These are phyloP conservation scores for Porites rus DNA, from an alignment of 92 coral and sea anemone species.

Conservation along the genomic window DNA sequence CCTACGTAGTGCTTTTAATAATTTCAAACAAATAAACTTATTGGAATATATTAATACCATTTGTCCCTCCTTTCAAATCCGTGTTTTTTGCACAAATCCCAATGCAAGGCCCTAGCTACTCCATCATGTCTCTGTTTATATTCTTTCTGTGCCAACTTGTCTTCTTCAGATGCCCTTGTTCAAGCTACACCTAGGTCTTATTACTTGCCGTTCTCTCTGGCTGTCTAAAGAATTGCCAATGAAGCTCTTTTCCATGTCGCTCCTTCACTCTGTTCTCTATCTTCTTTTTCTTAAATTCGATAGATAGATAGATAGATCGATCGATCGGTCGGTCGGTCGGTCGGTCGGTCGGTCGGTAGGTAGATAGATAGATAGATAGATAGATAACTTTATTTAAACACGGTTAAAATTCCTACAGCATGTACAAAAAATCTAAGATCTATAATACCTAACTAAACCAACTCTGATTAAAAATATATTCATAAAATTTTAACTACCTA, in stretches of 20 bases:
- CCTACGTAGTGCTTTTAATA: neutral
- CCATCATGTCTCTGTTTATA: neutral
- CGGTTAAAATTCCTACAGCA: no score
- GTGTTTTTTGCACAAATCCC: neutral
- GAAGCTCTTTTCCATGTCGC: neutral
- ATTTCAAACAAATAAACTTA: neutral
- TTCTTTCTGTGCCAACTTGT: no score
- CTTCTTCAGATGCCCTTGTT: neutral
- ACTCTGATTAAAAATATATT: no score
- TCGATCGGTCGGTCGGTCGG: no score
- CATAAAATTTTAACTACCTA: no score
- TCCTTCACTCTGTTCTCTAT: neutral
- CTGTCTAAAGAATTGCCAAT: conserved; percentile 4
- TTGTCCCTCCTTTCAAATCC: conserved; percentile 6
- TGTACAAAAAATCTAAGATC: no score
- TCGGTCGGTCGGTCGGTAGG: no score
- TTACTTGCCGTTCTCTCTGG: neutral
- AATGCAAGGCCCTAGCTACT: neutral
- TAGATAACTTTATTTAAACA: no score
- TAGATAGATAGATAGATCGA: no score
- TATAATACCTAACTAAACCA: no score
- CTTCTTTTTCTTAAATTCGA: conserved; percentile 3
- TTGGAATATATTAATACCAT: conserved; percentile 1
- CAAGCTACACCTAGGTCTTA: neutral
- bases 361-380: no score